A percentile compares a stretch with the other conserved stretches of the same genome.
Evolutionary conservation across 2,113 vertebrate species (phyloP).

Genomic region (Syngnathus floridae): DNA sequence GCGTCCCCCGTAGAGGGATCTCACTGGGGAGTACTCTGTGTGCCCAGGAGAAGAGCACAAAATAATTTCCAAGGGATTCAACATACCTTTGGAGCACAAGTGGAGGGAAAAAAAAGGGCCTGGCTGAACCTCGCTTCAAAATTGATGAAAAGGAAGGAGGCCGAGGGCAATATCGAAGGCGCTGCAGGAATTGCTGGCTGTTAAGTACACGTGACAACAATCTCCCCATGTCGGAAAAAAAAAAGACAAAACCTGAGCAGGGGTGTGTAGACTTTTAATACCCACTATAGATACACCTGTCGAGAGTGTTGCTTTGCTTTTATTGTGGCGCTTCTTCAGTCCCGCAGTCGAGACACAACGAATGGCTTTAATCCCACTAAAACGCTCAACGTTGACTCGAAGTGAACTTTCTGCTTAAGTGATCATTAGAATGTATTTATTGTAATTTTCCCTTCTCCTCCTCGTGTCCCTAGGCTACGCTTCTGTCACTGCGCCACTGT

Average conservation of each 20-base stretch:
- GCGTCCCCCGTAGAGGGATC: too few species aligned
- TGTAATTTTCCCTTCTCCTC: not conserved
- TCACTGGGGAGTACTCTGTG: not conserved
- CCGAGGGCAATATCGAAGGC: not conserved
- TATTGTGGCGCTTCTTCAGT: not conserved
- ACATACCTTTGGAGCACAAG: not conserved
- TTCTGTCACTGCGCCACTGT: not conserved
- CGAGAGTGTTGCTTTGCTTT: not conserved
- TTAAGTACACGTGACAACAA: not conserved
- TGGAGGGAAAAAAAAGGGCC: not conserved
- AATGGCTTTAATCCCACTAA: not conserved
- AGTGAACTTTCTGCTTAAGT: not conserved
- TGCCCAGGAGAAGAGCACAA: not conserved
- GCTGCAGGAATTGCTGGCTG: not conserved
- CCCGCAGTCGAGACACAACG: not conserved
- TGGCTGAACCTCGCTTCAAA: not conserved
- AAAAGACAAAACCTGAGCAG: too few species aligned
- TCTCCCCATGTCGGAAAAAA: not conserved
- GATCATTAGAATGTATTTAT: not conserved
- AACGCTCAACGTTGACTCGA: not conserved
- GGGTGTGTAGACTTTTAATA: too few species aligned
- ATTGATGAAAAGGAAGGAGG: not conserved
- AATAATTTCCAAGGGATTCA: not conserved
- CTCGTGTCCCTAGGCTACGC: not conserved
- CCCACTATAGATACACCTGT: too few species aligned